Evolutionary conservation across 2,113 vertebrate species (phyloP).

Genomic region (Elephantulus edwardii): DNA sequence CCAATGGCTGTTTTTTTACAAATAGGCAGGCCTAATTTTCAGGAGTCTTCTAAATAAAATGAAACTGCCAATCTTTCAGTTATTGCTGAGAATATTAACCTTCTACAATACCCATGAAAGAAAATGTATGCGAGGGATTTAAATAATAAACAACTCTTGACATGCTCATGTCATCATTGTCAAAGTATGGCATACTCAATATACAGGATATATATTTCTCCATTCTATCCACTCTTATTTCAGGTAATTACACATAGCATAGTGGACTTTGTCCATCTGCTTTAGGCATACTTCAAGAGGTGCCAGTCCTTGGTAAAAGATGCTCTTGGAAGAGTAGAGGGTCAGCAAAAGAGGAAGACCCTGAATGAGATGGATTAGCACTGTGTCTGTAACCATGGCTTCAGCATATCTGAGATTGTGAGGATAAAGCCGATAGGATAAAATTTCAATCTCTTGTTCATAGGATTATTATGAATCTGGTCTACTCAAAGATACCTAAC

Average conservation of each 20-base stretch:
- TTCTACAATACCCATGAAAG: background rate
- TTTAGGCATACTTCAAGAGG: too few species aligned
- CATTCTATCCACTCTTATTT: constrained; percentile 6
- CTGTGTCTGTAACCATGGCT: too few species aligned
- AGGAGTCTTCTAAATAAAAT: background rate
- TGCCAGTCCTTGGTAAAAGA: too few species aligned
- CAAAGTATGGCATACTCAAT: constrained; percentile 21
- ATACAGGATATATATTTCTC: background rate
- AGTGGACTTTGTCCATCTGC: too few species aligned
- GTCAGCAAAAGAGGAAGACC: too few species aligned
- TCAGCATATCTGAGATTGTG: too few species aligned
- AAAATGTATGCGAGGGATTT: background rate
- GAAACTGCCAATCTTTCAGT: background rate
- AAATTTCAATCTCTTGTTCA: too few species aligned
- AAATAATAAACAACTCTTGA: constrained; percentile 21
- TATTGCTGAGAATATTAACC: background rate
- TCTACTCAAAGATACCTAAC: too few species aligned
- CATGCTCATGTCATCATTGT: constrained; percentile 15
- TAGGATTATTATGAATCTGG: too few species aligned
- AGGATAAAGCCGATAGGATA: too few species aligned
- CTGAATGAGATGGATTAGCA: too few species aligned
- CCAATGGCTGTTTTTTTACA: background rate
- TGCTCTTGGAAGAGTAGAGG: too few species aligned
- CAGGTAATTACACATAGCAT: background rate
- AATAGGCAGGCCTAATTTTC: background rate